These are phyloP conservation scores for Cheirogaleus major DNA, from an alignment of 2,797 vertebrate genomes.

Conservation along the genomic window DNA sequence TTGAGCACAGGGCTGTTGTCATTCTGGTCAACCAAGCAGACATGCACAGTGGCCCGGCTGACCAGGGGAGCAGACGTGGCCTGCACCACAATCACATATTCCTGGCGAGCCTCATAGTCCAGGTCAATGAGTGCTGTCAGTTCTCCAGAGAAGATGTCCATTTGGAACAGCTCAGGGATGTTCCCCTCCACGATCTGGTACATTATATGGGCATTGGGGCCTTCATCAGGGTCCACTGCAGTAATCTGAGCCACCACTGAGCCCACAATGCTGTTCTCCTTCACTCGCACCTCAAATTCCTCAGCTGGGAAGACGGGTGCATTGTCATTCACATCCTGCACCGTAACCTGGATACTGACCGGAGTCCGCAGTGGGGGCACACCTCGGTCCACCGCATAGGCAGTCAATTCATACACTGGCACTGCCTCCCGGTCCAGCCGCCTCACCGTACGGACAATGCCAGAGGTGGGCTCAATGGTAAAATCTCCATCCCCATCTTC, in stretches of 20 bases:
- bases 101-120: conserved; percentile 94
- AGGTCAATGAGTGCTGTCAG: conserved; percentile 98
- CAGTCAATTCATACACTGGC: conserved; percentile 95
- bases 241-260: conserved; percentile 97
- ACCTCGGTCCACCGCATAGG: conserved; percentile 96
- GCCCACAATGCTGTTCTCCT: conserved; percentile 97
- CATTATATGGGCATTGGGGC: conserved; percentile 97
- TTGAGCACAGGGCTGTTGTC: conserved; percentile 96
- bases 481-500: conserved; percentile 99
- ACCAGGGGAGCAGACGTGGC: conserved; percentile 98
- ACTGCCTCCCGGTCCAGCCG: conserved; percentile 95
- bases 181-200: conserved; percentile 99
- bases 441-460: conserved; percentile 95
- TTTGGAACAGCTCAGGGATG: conserved; percentile 98
- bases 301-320: conserved; percentile 97
- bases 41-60: conserved; percentile 96
- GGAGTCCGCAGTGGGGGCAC: conserved; percentile 95
- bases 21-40: conserved; percentile 96
- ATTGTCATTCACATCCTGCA: conserved; percentile 98
- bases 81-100: conserved; percentile 98
- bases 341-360: conserved; percentile 95
- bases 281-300: conserved; percentile 96
- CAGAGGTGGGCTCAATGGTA: conserved; percentile 98
- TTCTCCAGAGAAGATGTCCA: conserved; percentile 99
- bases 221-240: conserved; percentile 96